Conservation (phyloP, 2,113 vertebrate species). For the Hippocampus guttulatus region DNA sequence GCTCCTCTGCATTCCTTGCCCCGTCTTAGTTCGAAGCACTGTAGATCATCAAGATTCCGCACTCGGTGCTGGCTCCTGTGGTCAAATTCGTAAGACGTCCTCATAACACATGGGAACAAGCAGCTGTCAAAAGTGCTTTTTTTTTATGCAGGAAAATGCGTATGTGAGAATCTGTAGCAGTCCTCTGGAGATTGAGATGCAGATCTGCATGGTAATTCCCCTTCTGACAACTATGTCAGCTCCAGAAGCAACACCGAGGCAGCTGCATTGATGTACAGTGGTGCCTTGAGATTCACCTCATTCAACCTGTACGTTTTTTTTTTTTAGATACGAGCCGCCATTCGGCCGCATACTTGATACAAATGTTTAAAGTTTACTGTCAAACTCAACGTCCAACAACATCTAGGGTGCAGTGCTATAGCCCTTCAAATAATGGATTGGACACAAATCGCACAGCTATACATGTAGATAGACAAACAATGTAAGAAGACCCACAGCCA, state of each 20-base stretch:
- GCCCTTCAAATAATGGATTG: no score
- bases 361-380: no score
- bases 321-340: no score
- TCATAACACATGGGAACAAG: constrained; percentile 24
- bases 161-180: constrained; percentile 22
- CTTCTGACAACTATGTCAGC: constrained; percentile 23
- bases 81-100: constrained; percentile 22
- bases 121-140: constrained; percentile 25
- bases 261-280: constrained; percentile 19
- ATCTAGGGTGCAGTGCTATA: no score
- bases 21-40: constrained; percentile 22
- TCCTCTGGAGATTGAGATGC: background rate
- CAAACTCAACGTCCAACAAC: no score
- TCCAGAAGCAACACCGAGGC: constrained; percentile 9
- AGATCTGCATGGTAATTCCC: constrained; percentile 13
- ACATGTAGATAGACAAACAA: no score
- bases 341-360: no score
- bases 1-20: constrained; percentile 9
- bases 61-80: constrained; percentile 16
- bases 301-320: no score
- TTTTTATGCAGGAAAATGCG: background rate
- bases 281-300: no score
- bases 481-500: no score
- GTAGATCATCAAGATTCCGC: constrained; percentile 50
- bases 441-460: no score